A percentile compares a stretch with the other conserved stretches of the same genome.
phyloP scores from a whole-genome alignment of 2,888 invertebrate species.

The Agrypnus murinus region DNA sequence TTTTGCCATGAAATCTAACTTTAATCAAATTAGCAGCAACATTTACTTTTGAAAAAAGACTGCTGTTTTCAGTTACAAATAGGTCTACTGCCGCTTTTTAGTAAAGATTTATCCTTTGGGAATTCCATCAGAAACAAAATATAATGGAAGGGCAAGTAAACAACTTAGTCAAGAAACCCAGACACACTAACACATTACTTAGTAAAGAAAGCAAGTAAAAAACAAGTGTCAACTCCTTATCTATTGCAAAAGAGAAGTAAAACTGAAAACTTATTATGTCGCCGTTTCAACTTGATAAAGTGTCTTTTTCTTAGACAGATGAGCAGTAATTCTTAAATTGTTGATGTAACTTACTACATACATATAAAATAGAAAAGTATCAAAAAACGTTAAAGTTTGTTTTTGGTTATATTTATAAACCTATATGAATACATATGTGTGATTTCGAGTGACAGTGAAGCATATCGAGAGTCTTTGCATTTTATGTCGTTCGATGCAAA shows the following conservation, averaged over 20 bases:
- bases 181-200: conserved; percentile 22
- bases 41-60: too few species aligned
- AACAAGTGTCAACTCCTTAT: conserved; percentile 29
- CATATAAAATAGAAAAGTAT: conserved; percentile 9
- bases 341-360: conserved; percentile 3
- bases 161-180: conserved; percentile 25
- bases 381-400: background rate
- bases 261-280: background rate
- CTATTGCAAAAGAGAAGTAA: conserved; percentile 21
- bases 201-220: conserved; percentile 27
- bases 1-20: too few species aligned
- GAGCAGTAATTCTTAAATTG: background rate
- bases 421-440: too few species aligned
- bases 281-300: background rate
- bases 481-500: conserved; percentile 13
- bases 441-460: background rate
- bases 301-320: too few species aligned
- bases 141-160: conserved; percentile 23
- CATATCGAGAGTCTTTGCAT: conserved; percentile 5
- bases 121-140: conserved; percentile 12
- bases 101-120: conserved; percentile 1
- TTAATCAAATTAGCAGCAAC: too few species aligned
- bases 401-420: too few species aligned
- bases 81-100: background rate
- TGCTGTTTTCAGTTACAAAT: too few species aligned